Conservation (phyloP, 2,113 vertebrate species). For the Dasyurus viverrinus region DNA sequence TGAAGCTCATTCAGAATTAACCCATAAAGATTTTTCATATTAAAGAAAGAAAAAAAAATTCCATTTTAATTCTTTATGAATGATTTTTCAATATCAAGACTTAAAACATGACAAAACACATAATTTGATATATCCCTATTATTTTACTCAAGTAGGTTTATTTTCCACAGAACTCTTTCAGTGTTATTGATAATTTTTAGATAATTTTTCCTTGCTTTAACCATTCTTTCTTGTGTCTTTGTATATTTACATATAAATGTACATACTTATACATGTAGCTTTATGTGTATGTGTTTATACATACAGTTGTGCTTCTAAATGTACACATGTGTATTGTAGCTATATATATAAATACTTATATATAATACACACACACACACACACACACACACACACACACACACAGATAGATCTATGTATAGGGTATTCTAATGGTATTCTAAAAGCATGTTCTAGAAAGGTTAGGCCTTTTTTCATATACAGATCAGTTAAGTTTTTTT, state of each 20-base stretch:
- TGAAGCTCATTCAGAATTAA: constrained; percentile 63
- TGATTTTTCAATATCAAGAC: constrained; percentile 43
- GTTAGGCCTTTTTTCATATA: not conserved
- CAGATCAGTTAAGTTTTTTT: not conserved
- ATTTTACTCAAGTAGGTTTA: not conserved
- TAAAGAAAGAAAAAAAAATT: constrained; percentile 56
- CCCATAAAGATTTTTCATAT: constrained; percentile 57
- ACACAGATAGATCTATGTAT: too few relatives aligned
- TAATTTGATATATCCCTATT: not conserved
- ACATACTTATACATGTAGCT: not conserved
- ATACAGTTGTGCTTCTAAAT: not conserved
- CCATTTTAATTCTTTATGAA: constrained; percentile 51
- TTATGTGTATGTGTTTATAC: not conserved
- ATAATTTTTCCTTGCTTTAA: not conserved
- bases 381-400: too few relatives aligned
- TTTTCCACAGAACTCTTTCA: not conserved
- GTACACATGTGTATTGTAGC: not conserved
- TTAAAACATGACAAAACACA: constrained; percentile 49
- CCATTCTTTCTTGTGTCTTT: constrained; percentile 4
- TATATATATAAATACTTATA: not conserved
- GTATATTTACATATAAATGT: not conserved
- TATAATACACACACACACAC: too few relatives aligned
- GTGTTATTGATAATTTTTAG: not conserved
- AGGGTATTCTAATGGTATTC: too few relatives aligned
- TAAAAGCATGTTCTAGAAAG: not conserved